A percentile compares a stretch with the other conserved stretches of the same genome.
Conservation (phyloP, 2,113 vertebrate species). For the Argyrosomus japonicus region DNA sequence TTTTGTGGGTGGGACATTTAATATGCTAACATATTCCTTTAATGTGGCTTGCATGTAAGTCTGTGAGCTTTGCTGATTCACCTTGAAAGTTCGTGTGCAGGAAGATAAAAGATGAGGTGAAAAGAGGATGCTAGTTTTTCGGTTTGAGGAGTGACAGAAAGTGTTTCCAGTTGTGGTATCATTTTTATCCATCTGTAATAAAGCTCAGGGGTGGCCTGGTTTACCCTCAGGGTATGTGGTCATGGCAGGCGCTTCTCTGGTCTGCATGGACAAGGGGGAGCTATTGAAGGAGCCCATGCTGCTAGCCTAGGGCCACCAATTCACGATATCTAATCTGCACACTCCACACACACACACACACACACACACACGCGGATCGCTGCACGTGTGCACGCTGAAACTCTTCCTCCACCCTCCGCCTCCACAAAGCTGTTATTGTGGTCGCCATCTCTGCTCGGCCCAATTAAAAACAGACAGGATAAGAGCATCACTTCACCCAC, state of each 20-base stretch:
- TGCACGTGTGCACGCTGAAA: slow-evolving; percentile 66
- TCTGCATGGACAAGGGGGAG: slow-evolving; percentile 65
- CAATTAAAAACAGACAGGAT: slow-evolving; percentile 78
- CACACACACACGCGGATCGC: slow-evolving; percentile 16
- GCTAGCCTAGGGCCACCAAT: slow-evolving; percentile 58
- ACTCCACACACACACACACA: slow-evolving; percentile 55
- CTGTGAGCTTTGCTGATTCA: background rate
- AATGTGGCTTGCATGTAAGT: slow-evolving; percentile 9
- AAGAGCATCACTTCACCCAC: slow-evolving; percentile 70
- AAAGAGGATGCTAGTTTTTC: background rate
- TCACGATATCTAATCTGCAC: slow-evolving; percentile 74
- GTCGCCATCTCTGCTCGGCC: slow-evolving; percentile 60
- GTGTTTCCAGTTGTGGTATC: slow-evolving; percentile 33
- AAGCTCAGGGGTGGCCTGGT: slow-evolving; percentile 76
- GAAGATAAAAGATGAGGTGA: background rate
- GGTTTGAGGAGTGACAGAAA: background rate
- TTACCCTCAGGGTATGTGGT: slow-evolving; percentile 71
- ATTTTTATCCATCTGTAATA: slow-evolving; percentile 19
- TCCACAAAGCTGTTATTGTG: slow-evolving; percentile 77
- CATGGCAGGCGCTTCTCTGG: slow-evolving; percentile 57
- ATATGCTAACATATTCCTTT: slow-evolving; percentile 38
- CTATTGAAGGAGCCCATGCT: slow-evolving; percentile 50
- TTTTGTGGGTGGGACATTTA: slow-evolving; percentile 23
- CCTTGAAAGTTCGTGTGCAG: background rate
- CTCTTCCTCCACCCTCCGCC: slow-evolving; percentile 37